Percentiles rank a stretch among this genome's conserved stretches.
These are phyloP conservation scores for Artibeus jamaicensis DNA, from an alignment of 2,797 vertebrate species.

Conservation along the genomic window DNA sequence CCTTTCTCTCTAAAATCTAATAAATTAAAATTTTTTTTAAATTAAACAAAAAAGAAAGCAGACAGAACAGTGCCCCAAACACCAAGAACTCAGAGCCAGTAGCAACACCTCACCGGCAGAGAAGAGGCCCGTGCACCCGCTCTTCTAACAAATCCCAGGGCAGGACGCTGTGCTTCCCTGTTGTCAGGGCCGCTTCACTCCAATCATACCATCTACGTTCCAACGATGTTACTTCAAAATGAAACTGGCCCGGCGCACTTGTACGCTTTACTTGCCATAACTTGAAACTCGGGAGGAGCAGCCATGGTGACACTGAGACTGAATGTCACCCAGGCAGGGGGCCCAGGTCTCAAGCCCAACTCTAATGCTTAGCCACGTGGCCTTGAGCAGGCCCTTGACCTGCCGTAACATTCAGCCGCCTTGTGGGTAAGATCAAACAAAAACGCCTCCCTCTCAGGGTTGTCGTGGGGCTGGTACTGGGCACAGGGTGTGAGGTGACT, in stretches of 20 bases:
- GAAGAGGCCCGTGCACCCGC: neutral
- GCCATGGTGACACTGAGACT: rapidly evolving
- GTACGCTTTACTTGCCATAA: neutral
- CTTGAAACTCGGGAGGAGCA: neutral
- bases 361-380: neutral
- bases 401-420: neutral
- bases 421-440: neutral
- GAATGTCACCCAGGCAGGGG: neutral
- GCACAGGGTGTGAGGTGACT: neutral
- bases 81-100: neutral
- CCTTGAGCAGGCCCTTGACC: neutral
- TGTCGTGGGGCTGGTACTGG: neutral
- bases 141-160: neutral
- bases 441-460: neutral
- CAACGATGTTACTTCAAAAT: neutral
- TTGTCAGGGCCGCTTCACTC: neutral
- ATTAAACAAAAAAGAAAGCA: neutral
- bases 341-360: neutral
- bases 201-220: neutral
- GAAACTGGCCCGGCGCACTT: neutral
- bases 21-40: too few species aligned
- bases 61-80: neutral
- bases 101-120: neutral
- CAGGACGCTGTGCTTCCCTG: neutral
- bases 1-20: neutral